Base-by-base conservation (phyloP, 2,113 vertebrate species). In the Notothenia coriiceps region DNA sequence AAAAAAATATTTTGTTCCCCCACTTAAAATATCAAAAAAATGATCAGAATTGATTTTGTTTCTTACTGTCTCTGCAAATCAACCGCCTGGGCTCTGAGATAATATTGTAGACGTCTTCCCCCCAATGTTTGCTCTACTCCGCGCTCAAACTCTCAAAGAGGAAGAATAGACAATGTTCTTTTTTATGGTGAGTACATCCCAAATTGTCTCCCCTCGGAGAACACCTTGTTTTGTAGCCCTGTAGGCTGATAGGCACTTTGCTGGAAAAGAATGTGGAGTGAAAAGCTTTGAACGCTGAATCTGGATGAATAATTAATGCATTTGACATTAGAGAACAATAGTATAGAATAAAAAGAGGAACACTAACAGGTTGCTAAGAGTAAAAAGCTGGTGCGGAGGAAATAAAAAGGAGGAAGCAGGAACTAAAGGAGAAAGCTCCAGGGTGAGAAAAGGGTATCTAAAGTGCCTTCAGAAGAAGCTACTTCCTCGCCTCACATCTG, bases 291-390 rank as follows among this genome's bases (percentile, higher is more conserved):
- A 92, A 91, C 92, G 91, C 85, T 68, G 91, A 86, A 91, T 88
- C 84, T 77, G 77, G 76, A 88, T 94, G 80, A 93, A 94, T 94
- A 92, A 92, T 94, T 92, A 91, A 93, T 93, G 91, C 9, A 75
- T 91, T 85, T 90, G 86, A 91, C 91, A 91, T 88, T 82, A 85
- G 86, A 91, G 90, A 93, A 94, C 92, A 94, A 93, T 92, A 83
- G 92, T 88, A 89, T 86, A 52, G 88, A 90, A 90, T 89, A 82
- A 91, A 40, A 91, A 83, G 83, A 77, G 83, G 84, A 91, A 83
- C 74, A 68, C 85, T 91, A 88, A 91, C 84, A 88, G 64, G 78
- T 79, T 79, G 69, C 87, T 78, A 89, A 90, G 80, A 68, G 89
- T 84, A 83, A 91, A 90, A 91, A 74, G 84, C 78, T 74, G 79